phyloP scores from a whole-genome alignment of 1,140 invertebrate species.

The Drosophila sechellia region DNA sequence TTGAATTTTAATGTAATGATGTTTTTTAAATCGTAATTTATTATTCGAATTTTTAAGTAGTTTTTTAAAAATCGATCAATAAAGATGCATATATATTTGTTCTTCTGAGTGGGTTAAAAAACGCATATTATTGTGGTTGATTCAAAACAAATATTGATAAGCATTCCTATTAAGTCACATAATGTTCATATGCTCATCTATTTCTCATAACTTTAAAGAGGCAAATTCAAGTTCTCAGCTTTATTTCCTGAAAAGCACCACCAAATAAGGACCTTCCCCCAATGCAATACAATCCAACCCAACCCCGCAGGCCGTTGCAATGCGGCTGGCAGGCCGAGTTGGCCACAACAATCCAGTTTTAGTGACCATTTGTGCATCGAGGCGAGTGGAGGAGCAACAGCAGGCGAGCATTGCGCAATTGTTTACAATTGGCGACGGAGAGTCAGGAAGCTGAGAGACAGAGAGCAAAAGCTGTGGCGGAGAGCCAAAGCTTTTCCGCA shows the following conservation, averaged over 20 bases:
- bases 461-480: slow-evolving; percentile 34
- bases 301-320: slow-evolving; percentile 19
- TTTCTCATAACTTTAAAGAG: neutral
- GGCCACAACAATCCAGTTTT: slow-evolving; percentile 48
- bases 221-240: slow-evolving; percentile 3
- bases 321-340: slow-evolving; percentile 45
- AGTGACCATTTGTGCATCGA: slow-evolving; percentile 69
- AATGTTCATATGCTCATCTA: neutral
- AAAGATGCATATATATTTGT: slow-evolving; percentile 80
- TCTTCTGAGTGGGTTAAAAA: slow-evolving; percentile 81
- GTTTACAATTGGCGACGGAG: slow-evolving; percentile 29
- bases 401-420: slow-evolving; percentile 67
- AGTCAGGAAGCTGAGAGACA: slow-evolving; percentile 14
- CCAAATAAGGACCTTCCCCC: slow-evolving; percentile 2
- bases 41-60: slow-evolving; percentile 73
- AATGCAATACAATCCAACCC: slow-evolving; percentile 19
- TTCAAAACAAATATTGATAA: too few relatives aligned
- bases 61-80: slow-evolving; percentile 74
- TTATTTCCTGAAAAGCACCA: slow-evolving; percentile 16
- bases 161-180: too few relatives aligned
- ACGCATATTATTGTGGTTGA: neutral
- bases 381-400: slow-evolving; percentile 33
- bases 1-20: slow-evolving; percentile 56
- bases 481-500: slow-evolving; percentile 40
- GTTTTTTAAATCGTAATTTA: slow-evolving; percentile 64